phyloP scores from a whole-genome alignment of 2,797 vertebrate genomes.

The Sarcoramphus papa region DNA sequence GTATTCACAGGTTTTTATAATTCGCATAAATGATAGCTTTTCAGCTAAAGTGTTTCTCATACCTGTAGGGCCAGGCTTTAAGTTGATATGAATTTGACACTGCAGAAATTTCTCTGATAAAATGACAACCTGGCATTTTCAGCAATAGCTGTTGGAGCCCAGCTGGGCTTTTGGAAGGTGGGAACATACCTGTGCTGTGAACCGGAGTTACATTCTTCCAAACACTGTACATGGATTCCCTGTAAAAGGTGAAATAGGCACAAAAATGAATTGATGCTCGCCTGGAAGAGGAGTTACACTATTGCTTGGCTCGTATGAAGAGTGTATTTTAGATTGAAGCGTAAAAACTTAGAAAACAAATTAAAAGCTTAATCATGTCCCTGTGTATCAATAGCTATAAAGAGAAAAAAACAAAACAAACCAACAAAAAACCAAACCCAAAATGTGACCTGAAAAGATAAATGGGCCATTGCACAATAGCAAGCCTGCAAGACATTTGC shows the following conservation, averaged over 20 bases:
- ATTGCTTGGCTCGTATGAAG: neutral
- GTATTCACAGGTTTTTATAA: neutral
- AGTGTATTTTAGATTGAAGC: neutral
- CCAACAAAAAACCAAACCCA: neutral
- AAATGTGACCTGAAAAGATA: neutral
- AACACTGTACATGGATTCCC: neutral
- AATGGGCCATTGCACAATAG: neutral
- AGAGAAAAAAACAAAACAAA: neutral
- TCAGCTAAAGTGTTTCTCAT: neutral
- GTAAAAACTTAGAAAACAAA: neutral
- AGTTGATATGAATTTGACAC: neutral
- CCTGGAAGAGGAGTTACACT: neutral
- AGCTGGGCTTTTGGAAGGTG: neutral
- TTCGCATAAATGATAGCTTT: neutral
- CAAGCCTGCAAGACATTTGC: neutral
- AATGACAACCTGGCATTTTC: neutral
- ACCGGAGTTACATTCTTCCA: neutral
- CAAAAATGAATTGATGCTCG: neutral
- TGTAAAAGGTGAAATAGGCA: neutral
- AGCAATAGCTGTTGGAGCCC: neutral
- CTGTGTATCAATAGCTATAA: neutral
- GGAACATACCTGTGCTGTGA: neutral
- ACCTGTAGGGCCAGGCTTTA: neutral
- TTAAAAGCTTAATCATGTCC: neutral
- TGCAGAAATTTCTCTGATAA: neutral